Conservation (phyloP, 2,113 vertebrate genomes). For the Urocitellus parryii region DNA sequence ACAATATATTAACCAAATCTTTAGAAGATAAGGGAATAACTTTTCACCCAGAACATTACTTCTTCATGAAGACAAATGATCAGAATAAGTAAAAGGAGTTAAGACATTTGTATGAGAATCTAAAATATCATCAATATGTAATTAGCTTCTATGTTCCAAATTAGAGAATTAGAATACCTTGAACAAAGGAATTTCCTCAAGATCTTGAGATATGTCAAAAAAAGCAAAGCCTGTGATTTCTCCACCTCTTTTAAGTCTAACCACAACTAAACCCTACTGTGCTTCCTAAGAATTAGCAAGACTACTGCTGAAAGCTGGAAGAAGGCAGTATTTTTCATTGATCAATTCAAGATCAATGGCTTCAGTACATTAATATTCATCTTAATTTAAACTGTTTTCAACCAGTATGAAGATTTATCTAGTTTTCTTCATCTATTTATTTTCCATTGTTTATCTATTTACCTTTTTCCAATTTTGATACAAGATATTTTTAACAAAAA, state of each 20-base stretch:
- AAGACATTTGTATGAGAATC: neutral
- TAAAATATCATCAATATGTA: neutral
- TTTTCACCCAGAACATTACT: neutral
- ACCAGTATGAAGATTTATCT: neutral
- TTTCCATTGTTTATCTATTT: neutral
- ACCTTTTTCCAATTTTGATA: slow-evolving; percentile 13
- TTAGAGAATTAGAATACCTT: neutral
- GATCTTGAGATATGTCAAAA: neutral
- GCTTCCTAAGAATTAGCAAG: neutral
- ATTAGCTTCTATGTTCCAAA: neutral
- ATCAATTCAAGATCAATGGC: slow-evolving; percentile 12
- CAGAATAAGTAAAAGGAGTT: neutral
- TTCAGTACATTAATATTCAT: neutral
- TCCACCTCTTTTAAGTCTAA: neutral
- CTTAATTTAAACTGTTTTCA: slow-evolving; percentile 39
- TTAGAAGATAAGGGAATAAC: neutral
- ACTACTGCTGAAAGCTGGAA: neutral
- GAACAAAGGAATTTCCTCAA: neutral
- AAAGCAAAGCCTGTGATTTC: neutral
- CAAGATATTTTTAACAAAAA: neutral
- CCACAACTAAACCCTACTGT: neutral
- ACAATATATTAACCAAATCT: neutral
- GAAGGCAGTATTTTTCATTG: neutral
- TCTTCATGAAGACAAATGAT: neutral
- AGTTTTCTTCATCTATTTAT: slow-evolving; percentile 11